Base-by-base conservation (phyloP, 1,140 invertebrate genomes). In the Drosophila kohkoa region DNA sequence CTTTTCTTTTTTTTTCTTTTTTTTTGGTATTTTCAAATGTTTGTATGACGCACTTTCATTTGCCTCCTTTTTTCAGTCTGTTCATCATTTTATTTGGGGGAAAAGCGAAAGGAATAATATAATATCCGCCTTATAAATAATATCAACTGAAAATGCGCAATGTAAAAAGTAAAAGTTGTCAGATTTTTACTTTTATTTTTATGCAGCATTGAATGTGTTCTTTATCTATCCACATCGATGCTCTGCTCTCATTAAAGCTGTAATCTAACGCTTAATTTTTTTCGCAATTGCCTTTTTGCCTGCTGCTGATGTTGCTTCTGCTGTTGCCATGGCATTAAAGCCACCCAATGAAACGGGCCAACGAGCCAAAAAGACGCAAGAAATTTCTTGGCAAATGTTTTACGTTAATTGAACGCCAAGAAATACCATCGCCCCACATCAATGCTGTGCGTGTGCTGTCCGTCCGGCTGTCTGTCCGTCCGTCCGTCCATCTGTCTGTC, bases 361-460 rank as follows among this genome's bases (percentile, higher is more conserved):
- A 57, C 54, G 49, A 60, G 48, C 54, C 41, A 60, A 71, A 67
- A 75, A 60, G 62, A 65, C 67, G 64, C 59, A 30, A 68, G 68
- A 75, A 78, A 54, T 71, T 81, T 88, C 81, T 85, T 89, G 81
- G 78, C 75, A 88, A 83, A 89, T 89, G 68, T 76, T 88, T 83
- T 52, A 79, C 77, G 83, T 83, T 89, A 88, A 88, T 81, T 89
- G 85, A 81, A 88, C 79, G 77, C 73, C 73, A 81, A 77, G 62
- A 57, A 78, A 79, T 72, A 66, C 75, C 69, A 78, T 70, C 64
- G 68, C 28, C 63, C 75, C 63, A 66, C 35, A 43, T 16, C 16
- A 10, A 43, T 62, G 20, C 20, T 25, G 25, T 59, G 25, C 28
- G 28, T 55, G 58, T 20, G 45, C 5, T 57, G 28, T 48, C 35